phyloP scores from a whole-genome alignment of 2,888 invertebrate genomes.

The Ctenicera cuprea region DNA sequence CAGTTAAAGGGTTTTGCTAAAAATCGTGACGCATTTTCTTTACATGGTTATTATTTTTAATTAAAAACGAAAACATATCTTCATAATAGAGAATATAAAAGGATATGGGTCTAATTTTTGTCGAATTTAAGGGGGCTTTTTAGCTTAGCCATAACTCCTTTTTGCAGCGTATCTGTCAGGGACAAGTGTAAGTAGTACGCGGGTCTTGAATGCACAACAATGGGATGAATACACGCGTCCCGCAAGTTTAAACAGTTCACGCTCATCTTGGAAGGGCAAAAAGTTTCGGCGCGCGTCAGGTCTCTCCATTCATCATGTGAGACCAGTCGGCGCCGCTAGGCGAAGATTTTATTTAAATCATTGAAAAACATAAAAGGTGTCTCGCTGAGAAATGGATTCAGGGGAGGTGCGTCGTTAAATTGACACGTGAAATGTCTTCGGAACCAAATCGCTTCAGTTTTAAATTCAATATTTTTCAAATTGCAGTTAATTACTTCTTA shows the following conservation, averaged over 20 bases:
- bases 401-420: slow-evolving; percentile 22
- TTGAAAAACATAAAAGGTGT: slow-evolving; percentile 69
- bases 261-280: slow-evolving; percentile 61
- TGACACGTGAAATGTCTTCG: slow-evolving; percentile 28
- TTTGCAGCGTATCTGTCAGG: slow-evolving; percentile 39
- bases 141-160: slow-evolving; percentile 17
- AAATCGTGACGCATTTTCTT: background rate
- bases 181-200: slow-evolving; percentile 51
- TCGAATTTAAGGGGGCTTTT: background rate
- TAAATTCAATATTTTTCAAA: slow-evolving; percentile 40
- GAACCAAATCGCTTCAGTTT: slow-evolving; percentile 31
- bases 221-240: slow-evolving; percentile 65
- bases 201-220: slow-evolving; percentile 54
- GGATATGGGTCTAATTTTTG: background rate
- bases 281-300: slow-evolving; percentile 59
- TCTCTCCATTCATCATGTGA: slow-evolving; percentile 66
- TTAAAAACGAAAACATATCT: no score
- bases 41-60: no score
- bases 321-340: slow-evolving; percentile 61
- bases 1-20: background rate
- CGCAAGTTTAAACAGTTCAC: slow-evolving; percentile 65
- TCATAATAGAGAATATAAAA: background rate
- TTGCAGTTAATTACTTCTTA: slow-evolving; percentile 37
- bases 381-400: slow-evolving; percentile 67
- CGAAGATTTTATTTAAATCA: slow-evolving; percentile 68